Conservation (phyloP, 2,797 vertebrate genomes). For the Xiphorhynchus erythropygius region DNA sequence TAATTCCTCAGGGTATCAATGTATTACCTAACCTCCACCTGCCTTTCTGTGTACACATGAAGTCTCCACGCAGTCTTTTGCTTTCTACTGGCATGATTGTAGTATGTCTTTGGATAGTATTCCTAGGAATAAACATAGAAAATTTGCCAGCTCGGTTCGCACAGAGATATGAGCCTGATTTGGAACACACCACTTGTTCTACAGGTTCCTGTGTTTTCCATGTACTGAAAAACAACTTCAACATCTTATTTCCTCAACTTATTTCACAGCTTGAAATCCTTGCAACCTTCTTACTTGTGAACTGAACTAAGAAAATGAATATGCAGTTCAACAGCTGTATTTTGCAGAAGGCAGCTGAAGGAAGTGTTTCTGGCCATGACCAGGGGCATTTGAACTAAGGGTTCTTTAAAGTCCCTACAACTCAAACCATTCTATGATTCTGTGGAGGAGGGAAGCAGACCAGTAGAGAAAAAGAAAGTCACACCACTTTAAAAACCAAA, state of each 20-base stretch:
- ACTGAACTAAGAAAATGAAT: not conserved
- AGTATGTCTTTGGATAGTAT: not conserved
- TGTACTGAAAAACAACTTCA: not conserved
- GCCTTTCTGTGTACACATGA: not conserved
- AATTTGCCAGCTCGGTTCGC: not conserved
- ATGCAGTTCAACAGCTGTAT: not conserved
- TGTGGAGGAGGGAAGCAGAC: not conserved
- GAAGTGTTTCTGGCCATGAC: not conserved
- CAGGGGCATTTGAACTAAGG: not conserved
- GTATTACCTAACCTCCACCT: not conserved
- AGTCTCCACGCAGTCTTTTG: accelerated
- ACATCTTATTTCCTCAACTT: not conserved
- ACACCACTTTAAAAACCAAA: not conserved
- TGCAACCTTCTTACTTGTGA: not conserved
- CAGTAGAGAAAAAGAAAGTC: not conserved
- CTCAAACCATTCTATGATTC: not conserved
- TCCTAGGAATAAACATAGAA: not conserved
- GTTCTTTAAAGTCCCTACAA: not conserved
- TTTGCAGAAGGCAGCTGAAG: not conserved
- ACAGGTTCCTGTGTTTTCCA: not conserved
- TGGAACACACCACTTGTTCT: not conserved
- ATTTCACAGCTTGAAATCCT: not conserved
- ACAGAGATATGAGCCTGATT: not conserved
- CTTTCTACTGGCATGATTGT: not conserved
- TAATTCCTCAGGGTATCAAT: not conserved